Evolutionary conservation across 1,140 invertebrate genomes (phyloP), one percentile per base, ranked within the genome.

Genomic region (Steinernema khuongi): DNA sequence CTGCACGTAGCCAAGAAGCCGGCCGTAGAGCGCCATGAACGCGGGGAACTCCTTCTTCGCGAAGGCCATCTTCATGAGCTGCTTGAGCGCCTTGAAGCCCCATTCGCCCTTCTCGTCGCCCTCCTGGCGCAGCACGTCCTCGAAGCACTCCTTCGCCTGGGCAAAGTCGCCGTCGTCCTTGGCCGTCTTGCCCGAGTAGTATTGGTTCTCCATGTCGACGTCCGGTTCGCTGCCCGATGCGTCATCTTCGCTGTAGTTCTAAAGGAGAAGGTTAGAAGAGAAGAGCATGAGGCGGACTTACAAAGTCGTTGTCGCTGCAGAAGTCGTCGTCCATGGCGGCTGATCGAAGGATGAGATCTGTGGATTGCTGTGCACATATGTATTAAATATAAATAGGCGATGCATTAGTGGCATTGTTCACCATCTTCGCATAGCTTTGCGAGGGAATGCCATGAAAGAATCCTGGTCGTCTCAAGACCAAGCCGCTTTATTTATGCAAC

Each of bases 21-120:
- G 93, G 78, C 92, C 90, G 86, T 93, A 96, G 87, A 97, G 94
- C 67, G 89, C 89, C 93, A 96, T 83, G 31, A 89, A 88, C 70
- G 68, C 19, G 43, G 29, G n/a, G 41, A 70, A 19, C 81, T 87
- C 81, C 87, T 95, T 94, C 89, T 98, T 86, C 90, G 94, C 94
- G 86, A 99, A 99, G 87, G 97, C 97, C 70, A 99, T 98, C 89
- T 99, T 99, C 66, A 99, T 98, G 96, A 99, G 99, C 87, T 99
- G 97, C 86, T 99, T 99, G 0, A 99, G 88, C 19, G 97, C 96
- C 89, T 98, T 99, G 84, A 99, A 99, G 0, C 97, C 97, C 96
- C 96, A 99, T 89, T 99, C 97, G 67, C 96, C 96, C 88, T 99
- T 99, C 79, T 98, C 95, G 1, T 94, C n/a, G n/a, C n/a, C 98